phyloP scores from a whole-genome alignment of 2,888 invertebrate species.

The Microctonus brassicae region DNA sequence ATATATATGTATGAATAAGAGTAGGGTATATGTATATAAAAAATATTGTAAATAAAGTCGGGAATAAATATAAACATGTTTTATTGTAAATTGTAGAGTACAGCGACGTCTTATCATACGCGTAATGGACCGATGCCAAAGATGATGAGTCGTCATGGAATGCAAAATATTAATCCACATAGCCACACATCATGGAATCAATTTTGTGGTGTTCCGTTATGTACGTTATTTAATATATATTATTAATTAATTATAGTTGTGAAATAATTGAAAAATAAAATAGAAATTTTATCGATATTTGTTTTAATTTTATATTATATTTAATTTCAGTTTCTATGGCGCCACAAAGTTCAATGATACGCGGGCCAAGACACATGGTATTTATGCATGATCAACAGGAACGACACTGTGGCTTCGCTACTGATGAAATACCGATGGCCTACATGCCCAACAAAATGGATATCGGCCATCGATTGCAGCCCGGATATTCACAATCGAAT shows the following conservation, averaged over 20 bases:
- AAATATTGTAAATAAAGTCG: neutral
- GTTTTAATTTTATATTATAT: too few relatives aligned
- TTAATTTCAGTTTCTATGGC: conserved; percentile 43
- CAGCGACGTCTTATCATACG: conserved; percentile 58
- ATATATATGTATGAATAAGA: neutral
- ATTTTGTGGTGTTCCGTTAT: conserved; percentile 62
- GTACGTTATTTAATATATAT: conserved; percentile 51
- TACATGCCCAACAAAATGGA: conserved; percentile 59
- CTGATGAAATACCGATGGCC: conserved; percentile 57
- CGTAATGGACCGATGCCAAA: conserved; percentile 59
- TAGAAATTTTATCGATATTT: too few relatives aligned
- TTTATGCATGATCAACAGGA: conserved; percentile 61
- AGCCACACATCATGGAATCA: conserved; percentile 63
- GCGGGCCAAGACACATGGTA: conserved; percentile 63
- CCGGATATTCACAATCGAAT: conserved; percentile 57
- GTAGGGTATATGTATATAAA: neutral
- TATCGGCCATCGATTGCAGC: conserved; percentile 52
- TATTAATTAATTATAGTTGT: conserved; percentile 7
- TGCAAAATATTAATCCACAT: conserved; percentile 52
- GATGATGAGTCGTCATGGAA: conserved; percentile 58
- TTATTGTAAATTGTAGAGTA: conserved; percentile 51
- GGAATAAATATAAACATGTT: too few relatives aligned
- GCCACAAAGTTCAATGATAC: conserved; percentile 56
- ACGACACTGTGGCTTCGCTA: conserved; percentile 57
- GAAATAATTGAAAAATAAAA: too few relatives aligned